Conservation (phyloP, 1,140 invertebrate species). For the Diabrotica undecimpunctata region DNA sequence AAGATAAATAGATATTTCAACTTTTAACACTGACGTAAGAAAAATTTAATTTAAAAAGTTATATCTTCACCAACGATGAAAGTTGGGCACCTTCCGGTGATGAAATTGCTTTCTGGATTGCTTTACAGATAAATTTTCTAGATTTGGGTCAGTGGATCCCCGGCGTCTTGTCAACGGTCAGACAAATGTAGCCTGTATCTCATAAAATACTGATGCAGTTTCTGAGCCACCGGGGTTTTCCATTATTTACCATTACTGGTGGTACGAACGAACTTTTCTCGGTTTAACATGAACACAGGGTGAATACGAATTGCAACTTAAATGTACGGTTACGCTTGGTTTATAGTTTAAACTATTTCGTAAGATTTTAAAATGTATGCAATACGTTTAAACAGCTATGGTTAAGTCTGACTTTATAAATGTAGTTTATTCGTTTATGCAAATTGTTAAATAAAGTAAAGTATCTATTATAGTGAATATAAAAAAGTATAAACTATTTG, state of each 20-base stretch:
- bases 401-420: no score
- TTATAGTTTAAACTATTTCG: no score
- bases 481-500: no score
- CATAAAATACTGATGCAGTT: slow-evolving; percentile 10
- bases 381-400: no score
- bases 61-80: not conserved
- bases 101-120: slow-evolving; percentile 5
- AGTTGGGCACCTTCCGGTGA: not conserved
- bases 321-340: no score
- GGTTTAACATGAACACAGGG: not conserved
- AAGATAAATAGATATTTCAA: no score
- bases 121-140: slow-evolving; percentile 6
- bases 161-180: slow-evolving; percentile 1
- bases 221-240: slow-evolving; percentile 6
- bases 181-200: slow-evolving; percentile 11
- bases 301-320: not conserved
- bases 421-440: no score
- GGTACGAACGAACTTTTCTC: slow-evolving; percentile 1
- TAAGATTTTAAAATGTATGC: no score
- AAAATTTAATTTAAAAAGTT: no score
- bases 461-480: no score
- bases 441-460: no score
- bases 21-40: no score
- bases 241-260: slow-evolving; percentile 10
- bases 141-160: slow-evolving; percentile 11